These are phyloP conservation scores for Anhinga rufa DNA, from an alignment of 2,113 vertebrate genomes.

Conservation along the genomic window DNA sequence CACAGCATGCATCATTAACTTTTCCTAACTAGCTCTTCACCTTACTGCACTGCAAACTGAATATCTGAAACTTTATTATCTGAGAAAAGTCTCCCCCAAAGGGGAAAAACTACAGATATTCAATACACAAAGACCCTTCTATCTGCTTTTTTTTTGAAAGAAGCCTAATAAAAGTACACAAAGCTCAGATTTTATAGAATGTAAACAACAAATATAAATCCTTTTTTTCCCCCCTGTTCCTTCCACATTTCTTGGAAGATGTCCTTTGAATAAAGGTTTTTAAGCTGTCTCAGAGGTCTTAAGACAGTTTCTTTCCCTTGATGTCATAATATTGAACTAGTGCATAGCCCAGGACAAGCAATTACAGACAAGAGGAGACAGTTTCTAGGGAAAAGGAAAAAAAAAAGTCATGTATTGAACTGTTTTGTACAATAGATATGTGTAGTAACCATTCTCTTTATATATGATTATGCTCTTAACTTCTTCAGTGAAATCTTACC, in stretches of 20 bases:
- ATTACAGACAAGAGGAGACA: not conserved
- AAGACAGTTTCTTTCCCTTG: not conserved
- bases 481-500: not conserved
- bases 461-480: not conserved
- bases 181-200: not conserved
- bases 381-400: not conserved
- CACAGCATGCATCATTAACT: not conserved
- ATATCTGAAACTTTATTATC: not conserved
- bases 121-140: not conserved
- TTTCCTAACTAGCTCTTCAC: not conserved
- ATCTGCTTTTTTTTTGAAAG: not conserved
- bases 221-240: not conserved
- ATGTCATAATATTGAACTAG: not conserved
- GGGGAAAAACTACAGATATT: not conserved
- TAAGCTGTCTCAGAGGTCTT: not conserved
- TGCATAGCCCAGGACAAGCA: not conserved
- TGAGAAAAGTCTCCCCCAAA: not conserved
- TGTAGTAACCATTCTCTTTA: not conserved
- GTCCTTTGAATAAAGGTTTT: not conserved
- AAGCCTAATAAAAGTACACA: not conserved
- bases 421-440: not conserved
- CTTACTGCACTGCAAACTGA: not conserved
- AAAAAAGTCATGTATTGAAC: not conserved
- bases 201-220: not conserved
- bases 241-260: not conserved